A percentile compares a stretch with the other conserved stretches of the same genome.
Conservation (phyloP, 2,797 vertebrate species). For the Pipistrellus kuhlii region DNA sequence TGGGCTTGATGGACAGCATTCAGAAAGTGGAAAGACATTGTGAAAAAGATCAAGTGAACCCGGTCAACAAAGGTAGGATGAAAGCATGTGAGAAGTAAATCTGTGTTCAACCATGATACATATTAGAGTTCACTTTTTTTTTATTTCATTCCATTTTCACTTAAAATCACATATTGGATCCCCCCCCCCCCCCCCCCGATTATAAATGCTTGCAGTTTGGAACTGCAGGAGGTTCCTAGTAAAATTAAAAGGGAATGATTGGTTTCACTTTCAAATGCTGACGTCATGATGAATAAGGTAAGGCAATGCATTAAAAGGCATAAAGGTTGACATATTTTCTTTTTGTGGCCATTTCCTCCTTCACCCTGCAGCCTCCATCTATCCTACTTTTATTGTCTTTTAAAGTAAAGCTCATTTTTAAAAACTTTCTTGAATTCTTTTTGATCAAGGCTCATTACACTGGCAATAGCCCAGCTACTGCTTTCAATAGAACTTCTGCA, state of each 20-base stretch:
- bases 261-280: constrained; percentile 20
- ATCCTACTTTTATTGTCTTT: constrained; percentile 66
- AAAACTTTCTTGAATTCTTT: constrained; percentile 54
- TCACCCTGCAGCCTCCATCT: neutral
- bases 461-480: constrained; percentile 28
- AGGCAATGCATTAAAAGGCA: neutral
- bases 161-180: constrained; percentile 41
- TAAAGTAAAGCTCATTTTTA: constrained; percentile 61
- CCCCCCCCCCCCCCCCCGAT: too few relatives aligned
- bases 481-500: constrained; percentile 51
- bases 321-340: constrained; percentile 60
- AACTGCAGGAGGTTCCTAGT: constrained; percentile 36
- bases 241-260: neutral
- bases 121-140: neutral
- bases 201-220: neutral
- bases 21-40: neutral
- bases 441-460: constrained; percentile 48
- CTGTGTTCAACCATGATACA: neutral
- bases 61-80: neutral
- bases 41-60: neutral
- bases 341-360: constrained; percentile 33
- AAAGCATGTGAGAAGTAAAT: constrained; percentile 15
- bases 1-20: neutral
- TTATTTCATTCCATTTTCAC: constrained; percentile 50
- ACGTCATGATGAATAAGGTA: constrained; percentile 15